Evolutionary conservation across 2,113 vertebrate species (phyloP), one percentile per base, ranked within the genome.

Genomic region (Candoia aspera): DNA sequence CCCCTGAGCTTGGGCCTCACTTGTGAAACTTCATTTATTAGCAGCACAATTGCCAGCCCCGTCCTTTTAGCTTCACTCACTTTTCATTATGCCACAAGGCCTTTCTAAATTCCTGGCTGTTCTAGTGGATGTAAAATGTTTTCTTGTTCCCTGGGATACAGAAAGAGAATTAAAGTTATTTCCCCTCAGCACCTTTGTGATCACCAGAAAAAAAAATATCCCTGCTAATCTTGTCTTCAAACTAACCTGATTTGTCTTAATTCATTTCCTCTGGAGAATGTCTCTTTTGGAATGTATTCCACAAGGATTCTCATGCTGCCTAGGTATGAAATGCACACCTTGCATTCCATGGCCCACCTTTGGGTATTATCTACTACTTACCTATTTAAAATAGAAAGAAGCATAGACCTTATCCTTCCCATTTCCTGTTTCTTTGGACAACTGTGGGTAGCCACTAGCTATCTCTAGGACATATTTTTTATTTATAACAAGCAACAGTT

Each of bases 161-260:
- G 84, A 88, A 94, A 95, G 84, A 4, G 19, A 42, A 26, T 90
- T 94, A 88, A 96, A 96, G 94, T 37, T 86, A 86, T 84, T 93
- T 11, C 21, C 55, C 79, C 21, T 93, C 2, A 8, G 60, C 93
- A 84, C 79, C 84, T 84, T 92, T 87, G 23, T 73, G 58, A 60
- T 89, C 94, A 91, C 84, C 79, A 93, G 87, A 17, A 49, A 90
- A 79, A 95, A 94, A 94, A 58, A 29, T 0, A 90, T 92, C 64
- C 60, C 9, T 88, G 42, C 8, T 92, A 86, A 86, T 89, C 24
- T 26, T 90, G 73, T 92, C 79, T 94, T 59, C 88, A 49, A 37
- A 37, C n/a, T 17, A 93, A 86, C 92, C 88, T 6, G 84, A 6
- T 84, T 64, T 84, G 19, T 88, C 91, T 93, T 87, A 90, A 26